These are phyloP conservation scores for Gadus chalcogrammus DNA, from an alignment of 2,113 vertebrate species.

Conservation along the genomic window DNA sequence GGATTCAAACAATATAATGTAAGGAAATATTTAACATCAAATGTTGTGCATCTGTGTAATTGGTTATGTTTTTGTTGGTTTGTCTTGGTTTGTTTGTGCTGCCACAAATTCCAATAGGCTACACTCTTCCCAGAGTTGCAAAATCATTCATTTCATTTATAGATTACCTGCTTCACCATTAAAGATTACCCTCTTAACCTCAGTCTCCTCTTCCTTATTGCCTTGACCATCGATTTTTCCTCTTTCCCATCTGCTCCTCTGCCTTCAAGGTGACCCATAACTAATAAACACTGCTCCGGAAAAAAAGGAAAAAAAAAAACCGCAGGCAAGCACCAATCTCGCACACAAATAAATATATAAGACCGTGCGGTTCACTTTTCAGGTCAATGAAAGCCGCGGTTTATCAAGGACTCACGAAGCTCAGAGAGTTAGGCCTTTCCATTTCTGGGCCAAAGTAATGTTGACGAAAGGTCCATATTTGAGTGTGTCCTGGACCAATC, in stretches of 20 bases:
- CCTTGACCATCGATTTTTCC: conserved; percentile 66
- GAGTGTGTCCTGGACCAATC: too few relatives aligned
- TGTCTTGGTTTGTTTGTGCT: not conserved
- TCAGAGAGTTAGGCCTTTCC: conserved; percentile 7
- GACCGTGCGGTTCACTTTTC: conserved; percentile 1
- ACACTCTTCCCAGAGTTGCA: conserved; percentile 32
- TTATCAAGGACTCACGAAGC: conserved; percentile 9
- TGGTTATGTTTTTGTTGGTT: too few relatives aligned
- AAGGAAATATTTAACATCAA: too few relatives aligned
- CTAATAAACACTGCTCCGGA: conserved; percentile 57
- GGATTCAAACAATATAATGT: too few relatives aligned
- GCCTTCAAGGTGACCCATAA: conserved; percentile 70
- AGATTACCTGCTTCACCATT: conserved; percentile 73
- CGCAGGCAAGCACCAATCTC: conserved; percentile 21
- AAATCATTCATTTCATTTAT: conserved; percentile 73
- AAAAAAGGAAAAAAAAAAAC: conserved; percentile 18
- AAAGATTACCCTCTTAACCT: conserved; percentile 69
- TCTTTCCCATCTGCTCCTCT: conserved; percentile 35
- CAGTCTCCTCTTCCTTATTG: conserved; percentile 65
- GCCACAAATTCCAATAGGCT: conserved; percentile 41
- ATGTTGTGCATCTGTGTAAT: too few relatives aligned
- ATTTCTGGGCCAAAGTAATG: conserved; percentile 11
- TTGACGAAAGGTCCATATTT: conserved; percentile 13
- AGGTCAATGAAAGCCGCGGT: not conserved
- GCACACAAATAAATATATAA: not conserved